Evolutionary conservation across 1,140 invertebrate species (phyloP).

Genomic region (Drosophila melanica): DNA sequence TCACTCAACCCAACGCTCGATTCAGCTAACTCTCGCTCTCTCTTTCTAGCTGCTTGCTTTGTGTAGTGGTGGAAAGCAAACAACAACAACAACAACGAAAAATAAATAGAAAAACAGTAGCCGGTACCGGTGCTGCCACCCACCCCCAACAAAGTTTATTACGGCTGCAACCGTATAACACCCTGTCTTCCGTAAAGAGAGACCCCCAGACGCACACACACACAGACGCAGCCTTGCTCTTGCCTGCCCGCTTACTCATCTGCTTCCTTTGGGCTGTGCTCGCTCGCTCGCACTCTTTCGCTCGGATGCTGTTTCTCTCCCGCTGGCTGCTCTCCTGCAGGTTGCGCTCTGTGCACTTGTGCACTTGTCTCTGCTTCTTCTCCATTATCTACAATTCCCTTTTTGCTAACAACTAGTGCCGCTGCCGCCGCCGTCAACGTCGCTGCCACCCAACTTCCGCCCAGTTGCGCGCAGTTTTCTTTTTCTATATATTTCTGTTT

Average conservation of each 20-base stretch:
- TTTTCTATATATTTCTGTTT: constrained; percentile 31
- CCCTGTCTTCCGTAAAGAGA: constrained; percentile 41
- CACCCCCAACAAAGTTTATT: constrained; percentile 47
- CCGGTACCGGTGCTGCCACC: constrained; percentile 50
- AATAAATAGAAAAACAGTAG: constrained; percentile 58
- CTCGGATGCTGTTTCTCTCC: constrained; percentile 37
- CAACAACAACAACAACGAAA: constrained; percentile 22
- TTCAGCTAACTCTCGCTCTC: constrained; percentile 4
- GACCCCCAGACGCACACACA: constrained; percentile 41
- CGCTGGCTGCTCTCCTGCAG: constrained; percentile 43
- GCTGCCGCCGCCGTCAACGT: constrained; percentile 2
- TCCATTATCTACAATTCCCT: constrained; percentile 38
- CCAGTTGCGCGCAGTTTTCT: constrained; percentile 52
- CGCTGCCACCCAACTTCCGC: constrained; percentile 39
- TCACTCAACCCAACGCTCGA: not conserved
- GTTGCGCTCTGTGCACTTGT: constrained; percentile 64
- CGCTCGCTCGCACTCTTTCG: not conserved
- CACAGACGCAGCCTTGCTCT: constrained; percentile 30
- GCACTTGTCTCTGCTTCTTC: constrained; percentile 35
- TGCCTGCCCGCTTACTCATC: constrained; percentile 28
- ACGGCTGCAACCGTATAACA: constrained; percentile 30
- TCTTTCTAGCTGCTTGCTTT: constrained; percentile 19
- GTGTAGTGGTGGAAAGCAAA: constrained; percentile 26
- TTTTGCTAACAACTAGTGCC: constrained; percentile 24
- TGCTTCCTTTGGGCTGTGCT: not conserved